Base-by-base conservation (phyloP, 2,113 vertebrate species). In the Rhynchomys soricoides region DNA sequence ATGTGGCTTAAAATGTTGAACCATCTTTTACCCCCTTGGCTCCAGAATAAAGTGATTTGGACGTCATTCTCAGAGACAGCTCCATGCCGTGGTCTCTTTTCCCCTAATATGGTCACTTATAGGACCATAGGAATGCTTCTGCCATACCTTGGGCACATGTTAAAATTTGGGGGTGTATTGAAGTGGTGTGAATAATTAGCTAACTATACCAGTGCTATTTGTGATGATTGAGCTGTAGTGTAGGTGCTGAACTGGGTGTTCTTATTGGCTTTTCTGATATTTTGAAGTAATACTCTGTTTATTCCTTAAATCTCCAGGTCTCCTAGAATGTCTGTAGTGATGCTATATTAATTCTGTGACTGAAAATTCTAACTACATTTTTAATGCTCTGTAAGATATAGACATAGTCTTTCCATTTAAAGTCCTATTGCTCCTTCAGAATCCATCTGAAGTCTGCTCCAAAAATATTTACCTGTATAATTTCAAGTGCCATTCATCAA, bases 1-100 rank as follows among this genome's bases (percentile, higher is more conserved):
- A 66, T 96, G 89, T 77, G 88, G 71, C 92, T 86, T 97, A 93
- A 95, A 94, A 86, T 78, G 48, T 17, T 66, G 66, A 95, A 95
- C 29, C 77, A 94, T 29, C 31, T 86, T 31, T 95, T 83, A 94
- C 40, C 7, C 64, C 62, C 2, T 94, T 95, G 40, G 29, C 85
- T 92, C 75, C 31, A 86, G 64, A 88, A 71, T 87, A 66, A 82
- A 93, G 75, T 89, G 64, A 96, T 91, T 89, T 92, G 31, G 81
- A 91, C 92, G 75, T 96, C n/a, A 86, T 94, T 96, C 68, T 50
- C 13, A 62, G 89, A 96, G 78, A 93, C 48, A 83, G 85, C 9
- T 71, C 93, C 48, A n/a, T 91, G 70, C 91, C 70, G 79, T 1
- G 43, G 31, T 92, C 77, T 94, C 94, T 75, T 70, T 96, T 96